Evolutionary conservation across 2,113 vertebrate species (phyloP), one percentile per base, ranked within the genome.

Genomic region (Prionailurus bengalensis): DNA sequence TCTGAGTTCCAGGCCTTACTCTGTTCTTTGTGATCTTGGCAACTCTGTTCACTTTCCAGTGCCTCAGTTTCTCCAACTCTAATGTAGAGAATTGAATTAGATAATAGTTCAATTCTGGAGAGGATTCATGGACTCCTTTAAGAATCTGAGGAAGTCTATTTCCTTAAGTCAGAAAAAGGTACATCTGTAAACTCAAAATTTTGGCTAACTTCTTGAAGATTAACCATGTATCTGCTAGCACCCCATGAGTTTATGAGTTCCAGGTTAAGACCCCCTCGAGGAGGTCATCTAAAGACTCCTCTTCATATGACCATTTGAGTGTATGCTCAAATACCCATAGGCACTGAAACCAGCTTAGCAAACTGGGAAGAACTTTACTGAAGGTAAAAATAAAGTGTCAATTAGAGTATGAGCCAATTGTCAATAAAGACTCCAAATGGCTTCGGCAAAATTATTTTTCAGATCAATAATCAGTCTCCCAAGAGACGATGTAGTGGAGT

Each of bases 301-400:
- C 29, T 45, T 55, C 27, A 39, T 86, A 27, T 82, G 73, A 84
- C 33, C 45, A 8, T 82, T 61, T 85, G 39, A 84, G 87, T 85
- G 76, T 89, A 73, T 84, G 76, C 29, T 55, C n/a, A 61, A 94
- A 81, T 48, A 74, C 15, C 63, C 25, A 3, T 78, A 88, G 89
- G 19, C 39, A 83, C 39, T 61, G 45, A 95, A 91, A 70, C 39
- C 66, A 71, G 21, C 42, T 91, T 82, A 91, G 48, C 73, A 96
- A 93, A 83, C 31, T 71, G 51, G 81, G 23, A 66, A 96, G 71
- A 93, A 65, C 48, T 92, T 92, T 42, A 89, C 45, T 29, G 48
- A 96, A 80, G 87, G 29, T 31, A 95, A 93, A 96, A 95, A 71
- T 95, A 74, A 98, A 90, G 45, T 79, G 48, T n/a, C n/a, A 58